Conservation (phyloP, 2,797 vertebrate species). For the Muscicapa comitata region DNA sequence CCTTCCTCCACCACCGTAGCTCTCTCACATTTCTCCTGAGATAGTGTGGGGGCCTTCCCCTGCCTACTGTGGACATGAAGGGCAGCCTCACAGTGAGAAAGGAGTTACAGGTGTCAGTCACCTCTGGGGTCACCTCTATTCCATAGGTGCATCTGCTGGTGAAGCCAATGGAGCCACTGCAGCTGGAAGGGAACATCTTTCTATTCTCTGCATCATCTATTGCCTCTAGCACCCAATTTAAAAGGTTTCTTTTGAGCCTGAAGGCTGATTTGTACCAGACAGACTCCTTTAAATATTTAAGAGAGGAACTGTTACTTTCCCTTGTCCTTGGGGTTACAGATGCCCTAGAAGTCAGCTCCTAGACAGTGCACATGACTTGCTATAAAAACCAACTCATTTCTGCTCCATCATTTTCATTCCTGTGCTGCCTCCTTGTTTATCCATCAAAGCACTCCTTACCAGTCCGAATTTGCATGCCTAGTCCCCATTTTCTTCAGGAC, state of each 20-base stretch:
- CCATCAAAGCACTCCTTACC: neutral
- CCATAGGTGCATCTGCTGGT: neutral
- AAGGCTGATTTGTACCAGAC: neutral
- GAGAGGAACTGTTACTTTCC: neutral
- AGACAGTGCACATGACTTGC: neutral
- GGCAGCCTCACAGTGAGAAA: neutral
- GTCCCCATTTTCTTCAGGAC: neutral
- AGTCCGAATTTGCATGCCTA: neutral
- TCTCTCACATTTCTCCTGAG: neutral
- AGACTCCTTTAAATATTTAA: neutral
- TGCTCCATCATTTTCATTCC: neutral
- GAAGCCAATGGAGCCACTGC: neutral
- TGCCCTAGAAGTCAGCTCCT: neutral
- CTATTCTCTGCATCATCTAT: neutral
- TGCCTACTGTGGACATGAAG: neutral
- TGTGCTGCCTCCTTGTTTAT: neutral
- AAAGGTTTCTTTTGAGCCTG: neutral
- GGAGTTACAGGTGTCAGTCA: neutral
- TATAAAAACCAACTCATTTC: neutral
- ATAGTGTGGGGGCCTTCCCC: accelerated
- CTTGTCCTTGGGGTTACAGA: neutral
- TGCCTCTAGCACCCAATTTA: neutral
- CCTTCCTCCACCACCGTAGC: neutral
- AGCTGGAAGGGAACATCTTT: neutral
- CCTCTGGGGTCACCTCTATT: neutral